Percentiles rank a stretch among this genome's conserved stretches.
Evolutionary conservation across 2,113 vertebrate genomes (phyloP).

Genomic region (Lophura nycthemera): DNA sequence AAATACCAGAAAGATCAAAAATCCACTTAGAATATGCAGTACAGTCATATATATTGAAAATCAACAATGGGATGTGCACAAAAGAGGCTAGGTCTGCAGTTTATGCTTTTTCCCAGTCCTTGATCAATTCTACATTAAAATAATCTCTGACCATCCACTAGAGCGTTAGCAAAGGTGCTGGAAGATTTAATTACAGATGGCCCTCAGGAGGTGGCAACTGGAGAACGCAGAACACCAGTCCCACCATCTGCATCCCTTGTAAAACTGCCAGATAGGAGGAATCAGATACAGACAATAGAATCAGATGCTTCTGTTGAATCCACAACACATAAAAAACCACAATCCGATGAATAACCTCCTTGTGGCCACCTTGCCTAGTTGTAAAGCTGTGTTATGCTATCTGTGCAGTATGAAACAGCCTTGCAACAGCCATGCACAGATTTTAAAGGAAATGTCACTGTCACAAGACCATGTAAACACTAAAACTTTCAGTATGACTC

Average conservation of each 20-base stretch:
- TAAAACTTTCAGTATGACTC: background rate
- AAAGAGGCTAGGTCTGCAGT: background rate
- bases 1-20: background rate
- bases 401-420: background rate
- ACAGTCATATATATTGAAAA: background rate
- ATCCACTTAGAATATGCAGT: background rate
- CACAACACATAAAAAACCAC: background rate
- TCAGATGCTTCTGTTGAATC: background rate
- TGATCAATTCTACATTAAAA: background rate
- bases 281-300: background rate
- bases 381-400: background rate
- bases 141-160: background rate
- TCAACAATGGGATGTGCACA: background rate
- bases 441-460: background rate
- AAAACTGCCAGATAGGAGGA: slow-evolving; percentile 12
- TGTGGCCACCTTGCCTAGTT: background rate
- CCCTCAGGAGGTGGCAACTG: slow-evolving; percentile 36
- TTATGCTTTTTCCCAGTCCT: background rate
- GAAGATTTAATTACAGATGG: slow-evolving; percentile 27
- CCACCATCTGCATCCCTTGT: background rate
- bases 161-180: slow-evolving; percentile 7
- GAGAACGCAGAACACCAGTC: background rate
- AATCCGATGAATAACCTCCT: background rate
- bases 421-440: background rate
- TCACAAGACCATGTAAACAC: background rate